These are phyloP conservation scores for Dioctria rufipes DNA, from an alignment of 2,888 invertebrate genomes.

Conservation along the genomic window DNA sequence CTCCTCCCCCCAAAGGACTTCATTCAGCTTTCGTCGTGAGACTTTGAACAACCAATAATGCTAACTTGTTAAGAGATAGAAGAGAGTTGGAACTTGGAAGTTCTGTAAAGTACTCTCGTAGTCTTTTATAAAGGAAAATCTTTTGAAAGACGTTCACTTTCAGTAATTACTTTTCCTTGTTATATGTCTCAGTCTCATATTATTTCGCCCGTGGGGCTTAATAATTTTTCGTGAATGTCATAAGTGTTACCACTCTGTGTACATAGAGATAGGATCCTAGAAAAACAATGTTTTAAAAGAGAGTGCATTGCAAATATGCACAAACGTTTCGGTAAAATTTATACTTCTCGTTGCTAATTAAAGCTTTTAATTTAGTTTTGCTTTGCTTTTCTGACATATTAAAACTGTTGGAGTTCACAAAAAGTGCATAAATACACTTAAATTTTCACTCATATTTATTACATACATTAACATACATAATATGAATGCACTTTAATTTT, in stretches of 20 bases:
- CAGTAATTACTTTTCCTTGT: conserved; percentile 46
- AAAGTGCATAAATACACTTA: too few species aligned
- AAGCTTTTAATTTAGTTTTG: conserved; percentile 22
- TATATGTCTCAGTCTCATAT: conserved; percentile 26
- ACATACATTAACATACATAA: too few species aligned
- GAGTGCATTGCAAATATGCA: conserved; percentile 8
- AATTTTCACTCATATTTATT: too few species aligned
- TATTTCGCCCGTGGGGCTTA: conserved; percentile 12
- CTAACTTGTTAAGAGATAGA: conserved; percentile 11
- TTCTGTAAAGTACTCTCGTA: conserved; percentile 13
- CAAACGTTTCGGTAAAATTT: conserved; percentile 25
- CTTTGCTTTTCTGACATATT: background rate
- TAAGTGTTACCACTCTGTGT: background rate
- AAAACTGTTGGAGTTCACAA: too few species aligned
- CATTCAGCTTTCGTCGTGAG: conserved; percentile 5
- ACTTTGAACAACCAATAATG: conserved; percentile 7
- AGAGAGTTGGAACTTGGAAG: conserved; percentile 10
- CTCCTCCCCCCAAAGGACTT: background rate
- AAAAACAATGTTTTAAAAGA: too few species aligned
- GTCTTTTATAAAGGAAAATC: conserved; percentile 19
- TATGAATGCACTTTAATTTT: too few species aligned
- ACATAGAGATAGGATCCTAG: too few species aligned
- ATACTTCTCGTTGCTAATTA: conserved; percentile 33
- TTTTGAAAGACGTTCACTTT: conserved; percentile 6
- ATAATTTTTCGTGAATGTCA: conserved; percentile 10